These are phyloP conservation scores for Latheticus oryzae DNA, from an alignment of 2,888 invertebrate species.

Conservation along the genomic window DNA sequence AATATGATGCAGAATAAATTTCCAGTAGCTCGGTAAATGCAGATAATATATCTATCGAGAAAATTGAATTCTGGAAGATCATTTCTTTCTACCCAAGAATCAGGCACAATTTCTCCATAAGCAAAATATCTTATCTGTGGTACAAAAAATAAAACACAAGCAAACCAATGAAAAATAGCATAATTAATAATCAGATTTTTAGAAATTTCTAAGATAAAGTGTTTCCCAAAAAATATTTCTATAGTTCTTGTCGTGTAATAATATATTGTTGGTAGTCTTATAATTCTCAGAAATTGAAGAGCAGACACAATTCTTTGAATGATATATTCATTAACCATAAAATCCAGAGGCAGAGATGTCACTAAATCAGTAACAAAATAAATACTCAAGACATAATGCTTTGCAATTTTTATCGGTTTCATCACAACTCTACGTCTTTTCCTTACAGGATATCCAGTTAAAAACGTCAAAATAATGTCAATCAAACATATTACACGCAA, in stretches of 20 bases:
- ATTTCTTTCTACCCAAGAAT: slow-evolving; percentile 11
- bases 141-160: slow-evolving; percentile 19
- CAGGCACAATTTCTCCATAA: slow-evolving; percentile 13
- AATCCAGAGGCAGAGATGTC: slow-evolving; percentile 4
- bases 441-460: slow-evolving; percentile 16
- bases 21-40: slow-evolving; percentile 22
- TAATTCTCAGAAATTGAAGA: slow-evolving; percentile 21
- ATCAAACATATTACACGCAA: slow-evolving; percentile 55
- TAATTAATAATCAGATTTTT: slow-evolving; percentile 11
- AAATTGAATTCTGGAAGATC: slow-evolving; percentile 10
- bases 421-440: slow-evolving; percentile 21
- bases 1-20: slow-evolving; percentile 24
- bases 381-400: slow-evolving; percentile 21
- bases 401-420: slow-evolving; percentile 21
- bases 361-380: slow-evolving; percentile 21
- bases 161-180: slow-evolving; percentile 24
- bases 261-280: slow-evolving; percentile 18
- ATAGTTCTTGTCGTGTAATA: slow-evolving; percentile 13
- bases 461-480: slow-evolving; percentile 24
- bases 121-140: slow-evolving; percentile 20
- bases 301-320: neutral
- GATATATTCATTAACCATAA: slow-evolving; percentile 1
- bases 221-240: slow-evolving; percentile 13
- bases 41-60: slow-evolving; percentile 3
- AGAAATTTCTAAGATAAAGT: neutral